These are phyloP conservation scores for Patiria miniata DNA, from an alignment of 35 echinoderm and acorn worm genomes.

Conservation along the genomic window DNA sequence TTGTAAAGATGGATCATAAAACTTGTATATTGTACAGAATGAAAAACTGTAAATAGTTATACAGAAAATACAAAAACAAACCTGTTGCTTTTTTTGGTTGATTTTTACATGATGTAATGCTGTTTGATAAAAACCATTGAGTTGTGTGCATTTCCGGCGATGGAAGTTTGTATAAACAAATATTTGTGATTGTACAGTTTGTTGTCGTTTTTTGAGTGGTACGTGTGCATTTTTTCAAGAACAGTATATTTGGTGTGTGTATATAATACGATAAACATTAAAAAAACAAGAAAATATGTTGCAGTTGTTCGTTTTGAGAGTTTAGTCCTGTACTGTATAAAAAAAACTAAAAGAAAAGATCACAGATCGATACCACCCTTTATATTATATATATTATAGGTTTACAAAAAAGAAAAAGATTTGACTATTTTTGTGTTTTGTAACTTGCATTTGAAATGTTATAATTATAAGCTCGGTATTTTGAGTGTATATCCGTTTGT, in stretches of 20 bases:
- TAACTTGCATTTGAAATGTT: too few relatives aligned
- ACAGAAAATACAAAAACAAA: neutral
- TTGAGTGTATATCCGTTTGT: too few relatives aligned
- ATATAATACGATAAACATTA: too few relatives aligned
- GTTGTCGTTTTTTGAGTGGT: neutral
- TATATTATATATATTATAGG: too few relatives aligned
- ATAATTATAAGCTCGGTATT: too few relatives aligned
- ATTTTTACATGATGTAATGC: slow-evolving; percentile 19
- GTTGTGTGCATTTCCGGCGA: slow-evolving; percentile 8
- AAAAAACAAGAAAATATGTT: too few relatives aligned
- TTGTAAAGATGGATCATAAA: slow-evolving; percentile 7
- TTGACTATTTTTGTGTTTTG: too few relatives aligned
- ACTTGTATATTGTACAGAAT: slow-evolving; percentile 20
- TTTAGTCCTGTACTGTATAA: too few relatives aligned
- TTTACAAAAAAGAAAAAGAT: too few relatives aligned
- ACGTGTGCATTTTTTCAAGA: slow-evolving; percentile 18
- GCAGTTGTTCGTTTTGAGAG: too few relatives aligned
- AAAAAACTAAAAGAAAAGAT: too few relatives aligned
- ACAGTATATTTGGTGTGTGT: neutral
- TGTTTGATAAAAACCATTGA: neutral
- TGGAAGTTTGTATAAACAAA: slow-evolving; percentile 20
- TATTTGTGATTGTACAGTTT: slow-evolving; percentile 3
- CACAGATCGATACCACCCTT: too few relatives aligned
- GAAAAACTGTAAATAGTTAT: slow-evolving; percentile 19
- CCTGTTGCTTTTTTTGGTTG: slow-evolving; percentile 26